Base-by-base conservation (phyloP, 2,113 vertebrate species). In the Picathartes gymnocephalus region DNA sequence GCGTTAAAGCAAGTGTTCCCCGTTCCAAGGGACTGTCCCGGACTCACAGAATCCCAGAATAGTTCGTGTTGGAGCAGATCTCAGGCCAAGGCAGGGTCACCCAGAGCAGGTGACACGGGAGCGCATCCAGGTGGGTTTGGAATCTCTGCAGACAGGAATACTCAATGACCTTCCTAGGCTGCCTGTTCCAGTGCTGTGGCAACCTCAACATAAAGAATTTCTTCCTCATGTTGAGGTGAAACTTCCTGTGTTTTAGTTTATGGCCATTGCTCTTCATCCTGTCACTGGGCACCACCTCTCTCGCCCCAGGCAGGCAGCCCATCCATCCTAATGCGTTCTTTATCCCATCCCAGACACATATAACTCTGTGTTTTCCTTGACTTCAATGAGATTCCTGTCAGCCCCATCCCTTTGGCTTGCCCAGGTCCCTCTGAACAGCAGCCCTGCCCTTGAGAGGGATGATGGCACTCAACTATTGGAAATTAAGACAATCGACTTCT, bases 21-120 rank as follows among this genome's bases (percentile, higher is more conserved):
- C 4, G 1, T 27, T 15, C 6, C 13, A 1, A 14, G 64, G 48
- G 22, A 4, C 5, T 27, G 6, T 1, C 8, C 1, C 3, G 20
- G 42, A 20, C 15, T 30, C 45, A 10, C 13, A 22, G 50, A 42
- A 33, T 28, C 10, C 15, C 44, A 9, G 37, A 20, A 11, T 9
- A 30, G 19, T 17, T 58, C 8, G 15, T 20, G 37, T 4, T 25
- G 47, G 40, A 25, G 25, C n/a, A 19, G 47, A 25, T 1, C 39
- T 40, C 56, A 17, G 40, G 4, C 15, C 54, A 21, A 33, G 44
- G 35, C 31, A 12, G 58, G 11, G 15, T 23, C 44, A 16, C 44
- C 22, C 22, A 12, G 44, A 45, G 60, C 23, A 7, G 69, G n/a
- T 44, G 60, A 23, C 33, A 11, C 53, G 35, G 45, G n/a, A 68